Percentiles rank a stretch among this genome's conserved stretches.
Evolutionary conservation across 2,113 vertebrate genomes (phyloP).

Genomic region (Desmodus rotundus): DNA sequence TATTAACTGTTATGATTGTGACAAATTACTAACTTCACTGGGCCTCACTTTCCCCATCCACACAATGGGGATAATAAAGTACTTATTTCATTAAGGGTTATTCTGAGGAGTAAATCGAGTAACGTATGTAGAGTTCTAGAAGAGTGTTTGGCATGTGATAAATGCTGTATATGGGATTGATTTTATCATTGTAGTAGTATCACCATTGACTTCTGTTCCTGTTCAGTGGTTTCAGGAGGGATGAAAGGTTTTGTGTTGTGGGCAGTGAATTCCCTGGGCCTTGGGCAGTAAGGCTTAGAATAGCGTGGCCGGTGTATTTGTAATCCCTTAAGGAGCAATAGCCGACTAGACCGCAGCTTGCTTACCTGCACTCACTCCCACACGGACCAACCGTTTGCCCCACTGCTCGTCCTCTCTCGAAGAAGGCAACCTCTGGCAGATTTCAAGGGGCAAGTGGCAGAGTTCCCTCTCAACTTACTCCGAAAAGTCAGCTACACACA

Average conservation of each 20-base stretch:
- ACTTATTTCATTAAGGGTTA: not conserved
- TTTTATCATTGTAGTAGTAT: not conserved
- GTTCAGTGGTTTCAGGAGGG: not conserved
- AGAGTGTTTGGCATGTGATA: not conserved
- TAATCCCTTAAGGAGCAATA: not conserved
- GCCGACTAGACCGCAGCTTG: not conserved
- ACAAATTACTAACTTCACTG: not conserved
- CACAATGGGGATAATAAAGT: not conserved
- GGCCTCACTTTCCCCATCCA: not conserved
- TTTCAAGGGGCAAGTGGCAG: not conserved
- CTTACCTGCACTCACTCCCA: not conserved
- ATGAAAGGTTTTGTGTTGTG: not conserved
- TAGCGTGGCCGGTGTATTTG: not conserved
- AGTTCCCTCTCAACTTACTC: not conserved
- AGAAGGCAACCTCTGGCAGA: not conserved
- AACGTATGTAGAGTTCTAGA: not conserved
- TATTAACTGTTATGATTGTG: not conserved
- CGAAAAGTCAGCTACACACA: not conserved
- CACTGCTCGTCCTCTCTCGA: not conserved
- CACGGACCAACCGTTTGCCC: not conserved
- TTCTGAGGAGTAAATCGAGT: slow-evolving; percentile 1
- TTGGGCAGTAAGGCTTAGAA: not conserved
- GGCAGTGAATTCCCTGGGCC: slow-evolving; percentile 5
- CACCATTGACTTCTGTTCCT: not conserved
- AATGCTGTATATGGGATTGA: not conserved